Percentiles rank a stretch among this genome's conserved stretches.
These are phyloP conservation scores for Belgica antarctica DNA, from an alignment of 2,888 invertebrate genomes.

Conservation along the genomic window DNA sequence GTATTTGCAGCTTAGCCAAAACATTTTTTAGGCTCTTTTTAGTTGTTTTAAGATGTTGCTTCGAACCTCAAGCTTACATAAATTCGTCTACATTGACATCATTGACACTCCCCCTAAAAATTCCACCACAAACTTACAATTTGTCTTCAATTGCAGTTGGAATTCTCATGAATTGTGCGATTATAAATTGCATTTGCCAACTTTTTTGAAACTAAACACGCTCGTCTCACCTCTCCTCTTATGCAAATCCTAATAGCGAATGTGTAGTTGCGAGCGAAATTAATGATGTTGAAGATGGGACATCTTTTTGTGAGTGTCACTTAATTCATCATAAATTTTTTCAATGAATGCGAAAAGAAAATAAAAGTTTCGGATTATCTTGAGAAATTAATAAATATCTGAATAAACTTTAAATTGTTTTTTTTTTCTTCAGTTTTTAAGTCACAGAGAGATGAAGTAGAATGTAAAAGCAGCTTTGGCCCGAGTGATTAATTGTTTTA, in stretches of 20 bases:
- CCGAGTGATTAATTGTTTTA: conserved; percentile 29
- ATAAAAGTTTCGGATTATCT: conserved; percentile 25
- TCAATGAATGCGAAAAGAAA: not conserved
- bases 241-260: conserved; percentile 2
- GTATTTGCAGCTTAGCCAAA: too few species aligned
- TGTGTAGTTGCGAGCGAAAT: conserved; percentile 5
- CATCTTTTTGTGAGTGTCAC: conserved; percentile 36
- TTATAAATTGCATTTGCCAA: conserved; percentile 6
- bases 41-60: too few species aligned
- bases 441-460: not conserved
- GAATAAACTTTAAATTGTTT: conserved; percentile 9
- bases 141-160: not conserved
- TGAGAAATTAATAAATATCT: conserved; percentile 37
- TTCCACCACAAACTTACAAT: too few species aligned
- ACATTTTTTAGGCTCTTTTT: too few species aligned
- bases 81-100: too few species aligned
- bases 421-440: not conserved
- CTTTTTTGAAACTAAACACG: not conserved
- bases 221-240: not conserved
- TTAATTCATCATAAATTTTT: conserved; percentile 39
- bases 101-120: too few species aligned
- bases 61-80: too few species aligned
- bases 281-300: conserved; percentile 41
- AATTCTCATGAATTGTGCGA: not conserved
- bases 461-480: not conserved